These are phyloP conservation scores for Stenurella melanura DNA, from an alignment of 2,888 invertebrate species.

Conservation along the genomic window DNA sequence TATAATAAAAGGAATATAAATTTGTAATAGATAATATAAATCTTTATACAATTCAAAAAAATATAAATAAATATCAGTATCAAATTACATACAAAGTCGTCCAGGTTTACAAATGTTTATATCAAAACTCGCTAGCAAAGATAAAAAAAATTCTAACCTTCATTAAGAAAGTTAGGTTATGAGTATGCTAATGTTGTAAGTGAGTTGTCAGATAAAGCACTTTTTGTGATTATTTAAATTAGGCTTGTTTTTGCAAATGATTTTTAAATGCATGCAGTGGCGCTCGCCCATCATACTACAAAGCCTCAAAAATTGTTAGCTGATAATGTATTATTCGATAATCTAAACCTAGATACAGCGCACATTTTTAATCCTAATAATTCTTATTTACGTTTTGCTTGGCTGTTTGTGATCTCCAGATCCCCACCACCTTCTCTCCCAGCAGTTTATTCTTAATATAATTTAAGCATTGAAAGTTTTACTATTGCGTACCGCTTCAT, in stretches of 20 bases:
- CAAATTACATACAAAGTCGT: constrained; percentile 25
- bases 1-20: constrained; percentile 26
- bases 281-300: not conserved
- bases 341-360: no score
- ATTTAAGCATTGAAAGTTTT: no score
- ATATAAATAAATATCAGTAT: constrained; percentile 29
- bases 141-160: constrained; percentile 1
- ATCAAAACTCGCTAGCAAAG: constrained; percentile 11
- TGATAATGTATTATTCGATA: not conserved
- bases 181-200: no score
- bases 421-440: no score
- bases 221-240: not conserved
- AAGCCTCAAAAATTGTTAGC: not conserved
- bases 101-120: constrained; percentile 19
- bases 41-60: constrained; percentile 33
- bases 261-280: not conserved
- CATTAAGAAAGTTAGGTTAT: not conserved
- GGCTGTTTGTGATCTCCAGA: no score
- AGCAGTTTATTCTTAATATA: no score
- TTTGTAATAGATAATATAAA: constrained; percentile 34
- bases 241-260: not conserved
- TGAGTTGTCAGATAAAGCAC: constrained; percentile 14
- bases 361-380: no score
- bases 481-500: no score
- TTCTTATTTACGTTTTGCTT: no score